These are phyloP conservation scores for Neosalanx taihuensis DNA, from an alignment of 2,797 vertebrate species.

Conservation along the genomic window DNA sequence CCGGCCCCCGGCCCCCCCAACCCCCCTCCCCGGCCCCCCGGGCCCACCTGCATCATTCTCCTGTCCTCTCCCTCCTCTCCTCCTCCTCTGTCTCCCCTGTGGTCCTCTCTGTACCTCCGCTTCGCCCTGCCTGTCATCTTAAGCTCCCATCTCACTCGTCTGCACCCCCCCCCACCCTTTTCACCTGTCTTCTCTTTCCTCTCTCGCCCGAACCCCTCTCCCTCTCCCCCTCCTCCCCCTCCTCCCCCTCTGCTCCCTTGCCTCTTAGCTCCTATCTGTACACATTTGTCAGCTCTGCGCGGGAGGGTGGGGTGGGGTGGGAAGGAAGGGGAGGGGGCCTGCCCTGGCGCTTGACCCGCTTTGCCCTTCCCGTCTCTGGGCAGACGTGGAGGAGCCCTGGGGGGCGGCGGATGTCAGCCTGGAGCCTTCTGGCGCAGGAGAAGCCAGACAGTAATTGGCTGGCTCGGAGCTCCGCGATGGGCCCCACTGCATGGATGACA, in stretches of 20 bases:
- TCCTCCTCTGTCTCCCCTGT: background rate
- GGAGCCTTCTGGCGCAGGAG: background rate
- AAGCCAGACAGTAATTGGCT: constrained; percentile 16
- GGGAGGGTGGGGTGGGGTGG: background rate
- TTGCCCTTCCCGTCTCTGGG: constrained; percentile 9
- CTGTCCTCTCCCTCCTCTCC: background rate
- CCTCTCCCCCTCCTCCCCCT: background rate
- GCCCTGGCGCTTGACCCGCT: background rate
- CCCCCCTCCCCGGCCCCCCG: too few relatives aligned
- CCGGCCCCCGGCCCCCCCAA: too few relatives aligned
- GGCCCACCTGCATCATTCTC: background rate
- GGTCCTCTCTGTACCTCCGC: background rate
- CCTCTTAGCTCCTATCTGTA: constrained; percentile 1
- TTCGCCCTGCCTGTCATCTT: background rate
- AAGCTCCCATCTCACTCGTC: background rate
- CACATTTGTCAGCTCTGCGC: background rate
- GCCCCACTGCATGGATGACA: background rate
- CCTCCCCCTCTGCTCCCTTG: background rate
- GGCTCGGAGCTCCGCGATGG: constrained; percentile 1
- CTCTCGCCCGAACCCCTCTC: background rate
- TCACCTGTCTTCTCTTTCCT: background rate
- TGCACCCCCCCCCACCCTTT: background rate
- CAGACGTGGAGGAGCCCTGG: background rate
- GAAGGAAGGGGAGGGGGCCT: background rate
- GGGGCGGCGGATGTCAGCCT: background rate